Base-by-base conservation (phyloP, 2,888 invertebrate genomes). In the Drosophila falleni region DNA sequence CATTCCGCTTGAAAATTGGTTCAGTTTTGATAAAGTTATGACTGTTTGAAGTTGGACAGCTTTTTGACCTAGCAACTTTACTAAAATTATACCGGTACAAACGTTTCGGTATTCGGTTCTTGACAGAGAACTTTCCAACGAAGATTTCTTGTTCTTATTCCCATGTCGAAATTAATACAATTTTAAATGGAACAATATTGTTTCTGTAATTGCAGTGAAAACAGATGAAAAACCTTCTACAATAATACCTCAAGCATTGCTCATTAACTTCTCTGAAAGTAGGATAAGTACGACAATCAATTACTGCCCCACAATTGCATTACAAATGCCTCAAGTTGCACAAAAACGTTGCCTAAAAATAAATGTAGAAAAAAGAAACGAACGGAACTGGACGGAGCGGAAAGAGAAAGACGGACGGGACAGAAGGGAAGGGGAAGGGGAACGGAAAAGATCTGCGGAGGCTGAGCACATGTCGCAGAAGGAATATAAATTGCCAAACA, bases 401-500 rank as follows among this genome's bases (percentile, higher is more conserved):
- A 58, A 37, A 60, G 42, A 11, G 51, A 37, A 10, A 23, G 44
- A 44, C 5, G 44, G 35, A 35, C 11, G 16, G 16, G 33, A 33
- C 5, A 3, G 23, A 33, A 35, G 33, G 5, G 33, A 11, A 13
- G 13, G 33, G 23, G 50, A 16, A 19, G 10, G 39, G 23, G 26
- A n/a, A 26, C 4, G 5, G 46, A 13, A 55, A 42, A 44, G 42
- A 55, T 42, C 75, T 51, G 67, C 11, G 41, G 54, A 46, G 54
- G 42, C 31, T 56, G 72, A 44, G 53, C 69, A 72, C 72, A 72
- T 73, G 75, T 82, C 80, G 77, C 80, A 79, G 71, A 70, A 81
- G 86, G 89, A 74, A 80, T 82, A 90, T 90, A 83, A 89, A 90
- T 90, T 77, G 80, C 82, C 78, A 78, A 90, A 90, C 89, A 90